phyloP scores from a whole-genome alignment of 2,797 vertebrate species.

The Arremon brunneinucha region DNA sequence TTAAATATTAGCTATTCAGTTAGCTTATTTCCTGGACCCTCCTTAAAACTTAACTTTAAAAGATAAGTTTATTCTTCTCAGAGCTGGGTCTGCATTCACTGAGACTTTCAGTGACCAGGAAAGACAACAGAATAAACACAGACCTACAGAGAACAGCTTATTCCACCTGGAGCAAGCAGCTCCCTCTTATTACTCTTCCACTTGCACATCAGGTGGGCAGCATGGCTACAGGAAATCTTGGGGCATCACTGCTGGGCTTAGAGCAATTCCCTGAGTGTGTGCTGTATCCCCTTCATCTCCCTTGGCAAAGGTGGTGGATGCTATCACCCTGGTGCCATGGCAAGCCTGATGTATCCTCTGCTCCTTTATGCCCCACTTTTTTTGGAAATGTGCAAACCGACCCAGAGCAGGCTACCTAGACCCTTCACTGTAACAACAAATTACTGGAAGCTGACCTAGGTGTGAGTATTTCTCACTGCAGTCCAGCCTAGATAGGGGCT shows the following conservation, averaged over 20 bases:
- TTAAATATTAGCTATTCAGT: not conserved
- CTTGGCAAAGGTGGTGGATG: not conserved
- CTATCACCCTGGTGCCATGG: not conserved
- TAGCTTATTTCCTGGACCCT: not conserved
- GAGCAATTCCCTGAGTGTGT: not conserved
- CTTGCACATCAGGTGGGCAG: not conserved
- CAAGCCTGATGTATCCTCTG: not conserved
- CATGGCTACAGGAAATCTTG: not conserved
- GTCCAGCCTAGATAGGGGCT: not conserved
- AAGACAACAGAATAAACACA: not conserved
- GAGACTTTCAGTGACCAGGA: not conserved
- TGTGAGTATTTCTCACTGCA: not conserved
- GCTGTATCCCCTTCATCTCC: not conserved
- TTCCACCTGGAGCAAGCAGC: fast-evolving
- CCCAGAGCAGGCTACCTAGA: not conserved
- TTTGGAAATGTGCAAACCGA: not conserved
- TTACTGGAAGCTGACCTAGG: not conserved
- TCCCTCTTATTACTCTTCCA: not conserved
- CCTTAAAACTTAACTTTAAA: not conserved
- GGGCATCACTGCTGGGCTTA: not conserved
- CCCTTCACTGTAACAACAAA: not conserved
- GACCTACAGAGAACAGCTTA: not conserved
- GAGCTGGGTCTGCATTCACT: not conserved
- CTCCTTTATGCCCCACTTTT: not conserved
- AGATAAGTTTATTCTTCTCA: not conserved